Percentiles rank a stretch among this genome's conserved stretches.
phyloP scores from a whole-genome alignment of 2,113 vertebrate genomes.

The Alligator sinensis region DNA sequence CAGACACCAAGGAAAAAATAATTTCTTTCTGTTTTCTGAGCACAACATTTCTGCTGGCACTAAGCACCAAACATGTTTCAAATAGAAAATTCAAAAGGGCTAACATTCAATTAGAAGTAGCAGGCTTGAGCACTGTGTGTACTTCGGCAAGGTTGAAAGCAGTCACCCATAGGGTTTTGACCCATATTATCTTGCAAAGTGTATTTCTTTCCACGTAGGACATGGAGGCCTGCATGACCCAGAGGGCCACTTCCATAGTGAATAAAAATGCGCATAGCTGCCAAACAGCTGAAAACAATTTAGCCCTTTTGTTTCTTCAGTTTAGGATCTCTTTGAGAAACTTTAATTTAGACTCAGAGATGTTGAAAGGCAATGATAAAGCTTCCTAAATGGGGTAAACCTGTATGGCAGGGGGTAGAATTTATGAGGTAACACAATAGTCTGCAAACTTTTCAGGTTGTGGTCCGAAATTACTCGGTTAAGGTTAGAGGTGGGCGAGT shows the following conservation, averaged over 20 bases:
- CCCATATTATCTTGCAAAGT: background rate
- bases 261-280: background rate
- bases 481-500: too few relatives aligned
- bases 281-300: background rate
- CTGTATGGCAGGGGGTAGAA: background rate
- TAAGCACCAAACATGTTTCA: background rate
- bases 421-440: background rate
- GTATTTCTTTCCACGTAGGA: background rate
- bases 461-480: background rate
- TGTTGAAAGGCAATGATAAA: background rate
- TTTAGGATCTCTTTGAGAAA: background rate
- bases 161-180: background rate
- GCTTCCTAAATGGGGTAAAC: background rate
- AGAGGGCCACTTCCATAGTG: background rate
- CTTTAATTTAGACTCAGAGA: background rate
- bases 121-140: background rate
- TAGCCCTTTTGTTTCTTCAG: background rate
- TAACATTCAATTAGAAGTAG: background rate
- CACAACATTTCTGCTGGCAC: background rate
- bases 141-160: constrained; percentile 3
- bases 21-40: constrained; percentile 15
- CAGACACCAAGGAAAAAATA: background rate
- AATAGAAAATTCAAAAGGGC: background rate
- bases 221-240: background rate
- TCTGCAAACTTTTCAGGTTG: background rate